Evolutionary conservation across 1,140 invertebrate species (phyloP), one percentile per base, ranked within the genome.

Genomic region (Drosophila nigromelanica): DNA sequence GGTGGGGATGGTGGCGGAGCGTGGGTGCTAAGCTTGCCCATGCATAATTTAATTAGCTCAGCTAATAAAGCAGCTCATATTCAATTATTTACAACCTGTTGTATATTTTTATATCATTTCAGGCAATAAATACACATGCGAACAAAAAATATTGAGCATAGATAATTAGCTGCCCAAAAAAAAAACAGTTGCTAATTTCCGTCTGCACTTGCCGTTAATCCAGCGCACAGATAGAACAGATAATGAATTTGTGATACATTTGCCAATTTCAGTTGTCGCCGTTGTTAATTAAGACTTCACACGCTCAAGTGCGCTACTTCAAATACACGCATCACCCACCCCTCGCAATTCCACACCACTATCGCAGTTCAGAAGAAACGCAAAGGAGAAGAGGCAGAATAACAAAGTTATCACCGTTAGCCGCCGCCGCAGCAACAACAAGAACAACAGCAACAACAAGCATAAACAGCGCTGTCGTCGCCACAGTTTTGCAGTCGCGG

Each of bases 221-320:
- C 58, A 66, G 27, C 35, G 40, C 21, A 60, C 24, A 64, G 75
- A 87, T 86, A 70, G 4, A 78, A 60, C 50, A 76, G 78, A 87
- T 87, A 86, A 82, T 87, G 69, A 79, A 76, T 72, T 47, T 87
- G 78, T 87, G 76, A 87, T 78, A 86, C 66, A 75, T 63, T 69
- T 64, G 55, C 47, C 59, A 76, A 63, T 76, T 73, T 61, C 14
- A 18, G 69, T 73, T 71, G 68, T 75, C 50, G 70, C 60, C 66
- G 64, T 66, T 87, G 82, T 81, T 87, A 86, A 87, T 86, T 87
- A 82, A 87, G 82, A 71, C 82, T 82, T 78, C 83, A 78, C 75
- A 81, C 81, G 67, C 63, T 86, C 63, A 89, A 87, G 82, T 87
- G 78, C 63, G 78, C 78, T 71, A 86, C 82, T 86, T 73, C 75